Base-by-base conservation (phyloP, 2,888 invertebrate genomes). In the Pimpla rufipes region DNA sequence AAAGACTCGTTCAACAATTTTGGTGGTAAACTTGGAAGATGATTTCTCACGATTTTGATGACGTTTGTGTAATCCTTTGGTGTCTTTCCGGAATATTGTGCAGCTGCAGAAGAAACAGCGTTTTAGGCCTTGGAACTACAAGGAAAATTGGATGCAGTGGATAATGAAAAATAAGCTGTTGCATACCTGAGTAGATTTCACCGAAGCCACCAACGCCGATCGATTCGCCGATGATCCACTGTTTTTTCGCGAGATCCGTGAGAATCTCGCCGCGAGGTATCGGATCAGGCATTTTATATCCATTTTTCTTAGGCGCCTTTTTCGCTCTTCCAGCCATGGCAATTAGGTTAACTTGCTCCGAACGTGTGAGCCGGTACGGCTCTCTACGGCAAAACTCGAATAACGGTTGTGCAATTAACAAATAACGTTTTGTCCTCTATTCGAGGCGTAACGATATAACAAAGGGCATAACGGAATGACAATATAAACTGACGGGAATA, bases 151-250 rank as follows among this genome's bases (percentile, higher is more conserved):
- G 55, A 45, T 7, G 35, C 29, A 29, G 29, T 13, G 16, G 71
- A 42, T 21, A 64, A 55, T 42, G 3, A 57, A 3, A 13, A 35
- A 50, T n/a, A 40, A 73, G 8, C 2, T n/a, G 16, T 37, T 95
- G 95, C 93, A 96, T 96, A 55, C 97, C 98, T 0, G 97, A 95
- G 93, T 99, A 99, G 88, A 99, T 98, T 92, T 98, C 97, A 0
- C 99, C 99, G 93, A 99, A 99, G 11, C 99, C 99, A 0, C 99
- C 99, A 78, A 96, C 95, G 0, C 98, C 99, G 82, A 99, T 97
- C 0, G 98, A 96, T 13, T 96, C 95, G 0, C 98, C 98, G 79
- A 99, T 94, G 86, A 95, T 95, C 98, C 98, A 99, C 91, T 96
- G 95, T 85, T 96, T 96, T 91, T 98, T 97, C 11, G 94, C 93